Evolutionary conservation across 2,888 invertebrate species (phyloP).

Genomic region (Harpagoxenus sublaevis): DNA sequence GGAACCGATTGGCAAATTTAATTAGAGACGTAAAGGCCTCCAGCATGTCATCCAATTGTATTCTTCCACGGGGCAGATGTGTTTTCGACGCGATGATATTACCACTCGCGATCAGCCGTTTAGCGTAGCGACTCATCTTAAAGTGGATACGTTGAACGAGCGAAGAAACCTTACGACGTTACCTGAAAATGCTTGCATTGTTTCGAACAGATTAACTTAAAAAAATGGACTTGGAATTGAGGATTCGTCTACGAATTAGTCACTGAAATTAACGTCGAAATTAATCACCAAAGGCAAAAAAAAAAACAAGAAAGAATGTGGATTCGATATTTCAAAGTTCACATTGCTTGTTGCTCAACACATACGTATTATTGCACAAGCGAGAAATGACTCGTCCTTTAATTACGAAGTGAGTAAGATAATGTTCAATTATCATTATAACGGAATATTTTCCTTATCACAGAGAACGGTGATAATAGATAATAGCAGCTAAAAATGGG

Average conservation of each 20-base stretch:
- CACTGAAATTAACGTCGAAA: background rate
- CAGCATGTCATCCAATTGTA: conserved; percentile 35
- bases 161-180: background rate
- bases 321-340: background rate
- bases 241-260: background rate
- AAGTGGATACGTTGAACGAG: background rate
- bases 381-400: background rate
- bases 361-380: background rate
- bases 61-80: conserved; percentile 21
- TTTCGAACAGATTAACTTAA: background rate
- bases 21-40: conserved; percentile 21
- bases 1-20: conserved; percentile 45
- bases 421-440: background rate
- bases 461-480: background rate
- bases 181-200: background rate
- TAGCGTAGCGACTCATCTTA: background rate
- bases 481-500: background rate
- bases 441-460: background rate
- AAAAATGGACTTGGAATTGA: background rate
- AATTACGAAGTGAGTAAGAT: background rate
- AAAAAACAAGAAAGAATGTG: background rate
- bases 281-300: background rate
- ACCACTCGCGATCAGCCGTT: background rate
- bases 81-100: conserved; percentile 1
- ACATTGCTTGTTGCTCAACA: background rate